Evolutionary conservation across 1,140 invertebrate genomes (phyloP).

Genomic region (Hylyphantes graminicola): DNA sequence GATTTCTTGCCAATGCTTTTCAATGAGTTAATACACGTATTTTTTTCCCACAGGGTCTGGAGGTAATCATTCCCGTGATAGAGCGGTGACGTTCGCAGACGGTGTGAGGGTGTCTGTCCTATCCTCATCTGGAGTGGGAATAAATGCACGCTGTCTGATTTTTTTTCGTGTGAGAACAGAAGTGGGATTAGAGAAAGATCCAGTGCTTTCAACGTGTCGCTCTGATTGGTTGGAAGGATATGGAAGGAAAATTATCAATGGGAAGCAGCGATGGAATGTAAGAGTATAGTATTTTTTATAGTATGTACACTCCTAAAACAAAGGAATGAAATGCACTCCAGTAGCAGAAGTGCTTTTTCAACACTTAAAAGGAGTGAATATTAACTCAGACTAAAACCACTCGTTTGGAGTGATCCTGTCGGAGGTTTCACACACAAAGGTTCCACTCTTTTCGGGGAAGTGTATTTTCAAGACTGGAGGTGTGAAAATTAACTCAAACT

Average conservation of each 20-base stretch:
- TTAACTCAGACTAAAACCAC: too few species aligned
- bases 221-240: neutral
- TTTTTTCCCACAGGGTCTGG: conserved; percentile 16
- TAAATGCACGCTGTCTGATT: neutral
- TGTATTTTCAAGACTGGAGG: too few species aligned
- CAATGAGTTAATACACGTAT: too few species aligned
- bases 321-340: too few species aligned
- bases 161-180: conserved; percentile 3
- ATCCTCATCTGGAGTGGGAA: conserved; percentile 3
- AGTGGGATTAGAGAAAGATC: conserved; percentile 12
- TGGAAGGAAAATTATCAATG: neutral
- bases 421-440: too few species aligned
- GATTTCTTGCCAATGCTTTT: too few species aligned
- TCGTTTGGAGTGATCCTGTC: too few species aligned
- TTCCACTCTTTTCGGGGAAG: too few species aligned
- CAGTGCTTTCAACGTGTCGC: conserved; percentile 14
- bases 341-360: too few species aligned
- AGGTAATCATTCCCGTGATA: conserved; percentile 50
- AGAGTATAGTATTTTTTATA: neutral
- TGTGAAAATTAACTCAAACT: too few species aligned
- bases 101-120: neutral
- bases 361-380: too few species aligned
- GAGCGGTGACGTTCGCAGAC: conserved; percentile 41
- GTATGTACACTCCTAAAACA: too few species aligned
- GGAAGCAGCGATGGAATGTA: neutral